These are phyloP conservation scores for Athrips mouffetella DNA, from an alignment of 2,888 invertebrate species.

Conservation along the genomic window DNA sequence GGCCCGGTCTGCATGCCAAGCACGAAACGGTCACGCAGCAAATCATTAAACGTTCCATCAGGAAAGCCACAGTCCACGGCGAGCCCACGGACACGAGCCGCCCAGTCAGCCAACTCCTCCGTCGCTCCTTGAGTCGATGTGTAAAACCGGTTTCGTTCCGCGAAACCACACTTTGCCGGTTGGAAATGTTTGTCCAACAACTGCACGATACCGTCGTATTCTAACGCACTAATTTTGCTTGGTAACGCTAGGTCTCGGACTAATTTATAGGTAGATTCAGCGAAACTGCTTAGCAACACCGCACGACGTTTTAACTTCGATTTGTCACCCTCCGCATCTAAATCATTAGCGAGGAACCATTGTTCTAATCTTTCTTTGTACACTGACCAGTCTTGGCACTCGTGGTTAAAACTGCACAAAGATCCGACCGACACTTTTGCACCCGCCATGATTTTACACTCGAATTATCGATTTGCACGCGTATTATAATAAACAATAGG, in stretches of 20 bases:
- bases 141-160: slow-evolving; percentile 8
- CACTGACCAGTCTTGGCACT: too few species aligned
- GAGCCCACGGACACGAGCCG: neutral
- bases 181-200: neutral
- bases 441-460: too few species aligned
- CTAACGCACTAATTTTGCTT: neutral
- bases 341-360: too few species aligned
- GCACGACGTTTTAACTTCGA: neutral
- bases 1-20: neutral
- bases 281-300: slow-evolving; percentile 5
- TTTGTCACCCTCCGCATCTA: neutral
- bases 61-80: neutral
- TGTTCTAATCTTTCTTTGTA: too few species aligned
- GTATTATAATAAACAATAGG: too few species aligned
- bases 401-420: too few species aligned
- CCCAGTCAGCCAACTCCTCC: neutral
- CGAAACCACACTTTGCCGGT: slow-evolving; percentile 4
- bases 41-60: neutral
- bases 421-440: too few species aligned
- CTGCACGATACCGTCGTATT: neutral
- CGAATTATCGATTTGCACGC: too few species aligned
- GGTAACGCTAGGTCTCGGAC: slow-evolving; percentile 5
- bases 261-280: slow-evolving; percentile 1
- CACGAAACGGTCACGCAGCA: neutral
- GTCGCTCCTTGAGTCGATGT: neutral